These are phyloP conservation scores for Calameuta pallipes DNA, from an alignment of 2,888 invertebrate genomes.

Conservation along the genomic window DNA sequence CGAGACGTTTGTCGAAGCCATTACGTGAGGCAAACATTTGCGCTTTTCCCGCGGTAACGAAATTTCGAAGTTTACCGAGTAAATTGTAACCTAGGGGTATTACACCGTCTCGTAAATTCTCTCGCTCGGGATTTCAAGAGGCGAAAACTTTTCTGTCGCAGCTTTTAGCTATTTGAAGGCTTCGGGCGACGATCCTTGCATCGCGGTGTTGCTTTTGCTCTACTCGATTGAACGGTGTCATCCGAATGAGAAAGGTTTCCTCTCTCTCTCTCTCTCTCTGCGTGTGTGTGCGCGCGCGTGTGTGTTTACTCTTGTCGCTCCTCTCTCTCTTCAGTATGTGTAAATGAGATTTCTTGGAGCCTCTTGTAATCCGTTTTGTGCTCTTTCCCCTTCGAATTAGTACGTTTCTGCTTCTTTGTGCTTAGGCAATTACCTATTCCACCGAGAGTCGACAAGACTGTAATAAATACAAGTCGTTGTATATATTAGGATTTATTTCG, in stretches of 20 bases:
- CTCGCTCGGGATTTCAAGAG: conserved; percentile 30
- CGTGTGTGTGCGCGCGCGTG: too few species aligned
- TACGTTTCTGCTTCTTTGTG: too few species aligned
- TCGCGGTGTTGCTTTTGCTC: conserved; percentile 5
- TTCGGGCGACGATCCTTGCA: conserved; percentile 25
- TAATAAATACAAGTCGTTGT: conserved; percentile 9
- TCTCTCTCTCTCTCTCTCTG: too few species aligned
- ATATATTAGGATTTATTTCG: conserved; percentile 19
- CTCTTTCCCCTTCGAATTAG: neutral
- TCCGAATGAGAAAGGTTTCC: neutral
- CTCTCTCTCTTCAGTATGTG: too few species aligned
- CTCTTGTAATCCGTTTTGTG: too few species aligned
- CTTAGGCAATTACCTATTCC: neutral
- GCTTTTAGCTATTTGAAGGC: too few species aligned
- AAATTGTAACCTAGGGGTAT: conserved; percentile 40
- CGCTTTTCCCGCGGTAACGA: conserved; percentile 36
- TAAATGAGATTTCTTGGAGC: too few species aligned
- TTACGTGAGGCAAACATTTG: conserved; percentile 29
- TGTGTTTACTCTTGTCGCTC: neutral
- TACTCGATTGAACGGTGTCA: conserved; percentile 1
- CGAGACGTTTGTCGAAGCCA: conserved; percentile 25
- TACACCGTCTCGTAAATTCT: conserved; percentile 33
- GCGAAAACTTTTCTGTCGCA: conserved; percentile 26
- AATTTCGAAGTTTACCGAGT: conserved; percentile 41
- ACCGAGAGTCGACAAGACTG: conserved; percentile 7